Evolutionary conservation across 2,888 invertebrate species (phyloP).

Genomic region (Cheilosia scutellata): DNA sequence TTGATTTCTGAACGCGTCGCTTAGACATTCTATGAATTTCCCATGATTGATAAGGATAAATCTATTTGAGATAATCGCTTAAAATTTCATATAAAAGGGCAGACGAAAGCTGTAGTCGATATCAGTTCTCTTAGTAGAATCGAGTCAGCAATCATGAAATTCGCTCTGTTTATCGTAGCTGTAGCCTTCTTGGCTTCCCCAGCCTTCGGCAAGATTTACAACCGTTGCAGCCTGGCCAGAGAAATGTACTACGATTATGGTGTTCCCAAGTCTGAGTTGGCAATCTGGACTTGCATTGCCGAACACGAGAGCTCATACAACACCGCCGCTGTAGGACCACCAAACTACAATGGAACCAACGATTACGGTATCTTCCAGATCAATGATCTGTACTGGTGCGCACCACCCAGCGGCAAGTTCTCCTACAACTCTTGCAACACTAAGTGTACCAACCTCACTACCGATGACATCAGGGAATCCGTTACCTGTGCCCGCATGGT

Average conservation of each 20-base stretch:
- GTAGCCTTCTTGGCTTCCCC: conserved; percentile 63
- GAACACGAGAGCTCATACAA: conserved; percentile 83
- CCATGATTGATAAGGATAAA: background rate
- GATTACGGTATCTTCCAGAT: conserved; percentile 84
- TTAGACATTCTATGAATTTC: no score
- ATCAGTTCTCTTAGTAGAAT: background rate
- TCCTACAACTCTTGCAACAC: conserved; percentile 82
- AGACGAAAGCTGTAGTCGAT: background rate
- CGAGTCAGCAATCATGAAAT: background rate
- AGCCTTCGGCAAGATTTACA: conserved; percentile 77
- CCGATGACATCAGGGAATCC: background rate
- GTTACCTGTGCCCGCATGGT: conserved; percentile 81
- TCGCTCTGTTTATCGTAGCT: background rate
- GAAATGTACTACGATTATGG: conserved; percentile 81
- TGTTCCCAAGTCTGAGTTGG: conserved; percentile 80
- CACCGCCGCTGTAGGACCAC: conserved; percentile 84
- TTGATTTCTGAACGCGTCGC: no score
- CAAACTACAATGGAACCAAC: conserved; percentile 84
- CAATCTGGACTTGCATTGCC: conserved; percentile 81
- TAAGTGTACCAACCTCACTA: conserved; percentile 77
- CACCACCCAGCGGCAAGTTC: conserved; percentile 78
- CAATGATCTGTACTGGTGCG: conserved; percentile 83
- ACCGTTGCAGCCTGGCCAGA: conserved; percentile 80
- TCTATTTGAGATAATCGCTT: background rate
- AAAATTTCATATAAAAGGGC: background rate